Evolutionary conservation across 2,888 invertebrate species (phyloP).

Genomic region (Noctua janthina): DNA sequence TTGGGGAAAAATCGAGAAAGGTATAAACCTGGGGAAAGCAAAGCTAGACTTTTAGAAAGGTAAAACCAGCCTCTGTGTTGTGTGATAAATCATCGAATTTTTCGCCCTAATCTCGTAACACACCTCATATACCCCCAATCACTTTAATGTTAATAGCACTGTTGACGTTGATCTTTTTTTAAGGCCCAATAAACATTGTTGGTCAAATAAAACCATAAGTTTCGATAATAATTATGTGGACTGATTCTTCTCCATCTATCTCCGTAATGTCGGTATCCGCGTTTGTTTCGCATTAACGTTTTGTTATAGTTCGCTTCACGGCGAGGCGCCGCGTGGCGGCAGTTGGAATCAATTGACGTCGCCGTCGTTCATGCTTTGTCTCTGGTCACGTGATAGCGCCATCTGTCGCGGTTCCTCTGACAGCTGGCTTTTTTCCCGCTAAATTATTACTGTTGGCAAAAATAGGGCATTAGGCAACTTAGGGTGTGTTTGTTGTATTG

Average conservation of each 20-base stretch:
- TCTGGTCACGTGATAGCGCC: constrained; percentile 51
- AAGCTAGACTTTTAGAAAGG: neutral
- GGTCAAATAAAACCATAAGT: neutral
- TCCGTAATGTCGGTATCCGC: neutral
- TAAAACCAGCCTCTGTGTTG: neutral
- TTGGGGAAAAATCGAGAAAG: neutral
- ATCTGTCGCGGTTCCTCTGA: constrained; percentile 34
- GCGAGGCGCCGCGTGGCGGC: neutral
- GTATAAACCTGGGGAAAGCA: neutral
- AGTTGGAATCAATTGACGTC: constrained; percentile 14
- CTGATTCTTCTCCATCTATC: constrained; percentile 4
- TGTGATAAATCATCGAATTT: neutral
- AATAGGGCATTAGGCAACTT: neutral
- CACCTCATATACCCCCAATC: neutral
- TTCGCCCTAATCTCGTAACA: neutral
- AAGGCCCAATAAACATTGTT: neutral
- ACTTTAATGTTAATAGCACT: too few species aligned
- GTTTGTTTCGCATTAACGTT: constrained; percentile 25
- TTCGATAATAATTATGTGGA: neutral
- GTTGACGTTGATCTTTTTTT: neutral
- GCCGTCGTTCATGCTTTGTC: constrained; percentile 33
- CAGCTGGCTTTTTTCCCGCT: constrained; percentile 4
- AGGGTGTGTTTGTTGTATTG: neutral
- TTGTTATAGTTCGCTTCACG: constrained; percentile 5
- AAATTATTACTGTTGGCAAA: constrained; percentile 12